Percentiles rank a stretch among this genome's conserved stretches.
These are phyloP conservation scores for Perccottus glenii DNA, from an alignment of 2,113 vertebrate genomes.

Conservation along the genomic window DNA sequence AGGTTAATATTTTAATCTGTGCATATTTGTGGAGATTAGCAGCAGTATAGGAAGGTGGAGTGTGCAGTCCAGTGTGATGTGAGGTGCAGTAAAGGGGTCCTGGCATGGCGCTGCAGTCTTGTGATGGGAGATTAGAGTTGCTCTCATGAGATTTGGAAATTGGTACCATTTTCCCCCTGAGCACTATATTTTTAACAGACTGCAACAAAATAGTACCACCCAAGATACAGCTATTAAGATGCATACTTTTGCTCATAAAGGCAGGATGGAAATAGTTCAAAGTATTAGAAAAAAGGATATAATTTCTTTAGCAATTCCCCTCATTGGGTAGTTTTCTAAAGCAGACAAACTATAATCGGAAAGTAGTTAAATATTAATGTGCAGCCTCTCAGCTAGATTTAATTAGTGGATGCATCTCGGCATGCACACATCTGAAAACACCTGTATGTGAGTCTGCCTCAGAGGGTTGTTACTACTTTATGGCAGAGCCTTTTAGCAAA, in stretches of 20 bases:
- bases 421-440: conserved; percentile 33
- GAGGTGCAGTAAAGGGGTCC: conserved; percentile 43
- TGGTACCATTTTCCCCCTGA: conserved; percentile 14
- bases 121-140: conserved; percentile 67
- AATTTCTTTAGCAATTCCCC: background rate
- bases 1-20: conserved; percentile 47
- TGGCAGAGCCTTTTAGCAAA: conserved; percentile 13
- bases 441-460: conserved; percentile 12
- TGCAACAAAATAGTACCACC: background rate
- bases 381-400: background rate
- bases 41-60: conserved; percentile 32
- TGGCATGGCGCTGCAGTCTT: conserved; percentile 71
- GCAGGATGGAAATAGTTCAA: background rate
- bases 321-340: background rate
- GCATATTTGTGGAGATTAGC: conserved; percentile 74
- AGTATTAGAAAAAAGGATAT: background rate
- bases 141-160: conserved; percentile 39
- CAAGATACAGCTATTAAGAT: background rate
- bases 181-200: background rate
- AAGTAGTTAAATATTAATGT: no score
- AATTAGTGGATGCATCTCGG: conserved; percentile 24
- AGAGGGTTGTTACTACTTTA: conserved; percentile 18
- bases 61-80: background rate
- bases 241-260: background rate
- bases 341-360: background rate